Evolutionary conservation across 2,888 invertebrate species (phyloP).

Genomic region (Balanococcus diminutus): DNA sequence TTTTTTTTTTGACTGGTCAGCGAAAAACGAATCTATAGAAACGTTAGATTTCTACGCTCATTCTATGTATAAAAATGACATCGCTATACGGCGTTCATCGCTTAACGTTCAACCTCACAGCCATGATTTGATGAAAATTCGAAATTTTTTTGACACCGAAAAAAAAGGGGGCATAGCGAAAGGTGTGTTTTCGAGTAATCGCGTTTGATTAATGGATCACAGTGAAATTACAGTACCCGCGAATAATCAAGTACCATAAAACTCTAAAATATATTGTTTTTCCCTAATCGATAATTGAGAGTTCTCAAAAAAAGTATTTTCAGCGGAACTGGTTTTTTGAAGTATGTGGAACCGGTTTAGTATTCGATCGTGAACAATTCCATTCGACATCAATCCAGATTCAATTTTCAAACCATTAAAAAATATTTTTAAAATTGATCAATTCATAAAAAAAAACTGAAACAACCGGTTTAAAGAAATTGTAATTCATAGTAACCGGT

Average conservation of each 20-base stretch:
- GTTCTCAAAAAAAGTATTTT: background rate
- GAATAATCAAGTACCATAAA: background rate
- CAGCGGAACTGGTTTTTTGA: background rate
- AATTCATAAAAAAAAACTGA: too few species aligned
- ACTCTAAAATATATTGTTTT: background rate
- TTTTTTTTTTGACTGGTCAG: background rate
- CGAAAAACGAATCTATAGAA: conserved; percentile 23
- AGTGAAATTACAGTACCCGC: background rate
- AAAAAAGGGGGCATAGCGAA: background rate
- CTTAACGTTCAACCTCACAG: conserved; percentile 2
- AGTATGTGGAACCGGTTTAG: background rate
- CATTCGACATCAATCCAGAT: too few species aligned
- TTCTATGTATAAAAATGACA: conserved; percentile 2
- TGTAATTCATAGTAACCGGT: too few species aligned
- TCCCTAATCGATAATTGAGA: background rate
- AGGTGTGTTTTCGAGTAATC: background rate
- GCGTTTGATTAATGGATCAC: background rate
- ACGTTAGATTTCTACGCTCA: background rate
- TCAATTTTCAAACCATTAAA: too few species aligned
- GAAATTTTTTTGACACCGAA: background rate
- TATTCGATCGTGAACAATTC: background rate
- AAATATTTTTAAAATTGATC: too few species aligned
- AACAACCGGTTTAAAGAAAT: too few species aligned
- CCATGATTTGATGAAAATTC: conserved; percentile 22
- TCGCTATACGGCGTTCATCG: background rate